phyloP scores from a whole-genome alignment of 1,140 invertebrate genomes.

The Anoplolepis gracilipes region DNA sequence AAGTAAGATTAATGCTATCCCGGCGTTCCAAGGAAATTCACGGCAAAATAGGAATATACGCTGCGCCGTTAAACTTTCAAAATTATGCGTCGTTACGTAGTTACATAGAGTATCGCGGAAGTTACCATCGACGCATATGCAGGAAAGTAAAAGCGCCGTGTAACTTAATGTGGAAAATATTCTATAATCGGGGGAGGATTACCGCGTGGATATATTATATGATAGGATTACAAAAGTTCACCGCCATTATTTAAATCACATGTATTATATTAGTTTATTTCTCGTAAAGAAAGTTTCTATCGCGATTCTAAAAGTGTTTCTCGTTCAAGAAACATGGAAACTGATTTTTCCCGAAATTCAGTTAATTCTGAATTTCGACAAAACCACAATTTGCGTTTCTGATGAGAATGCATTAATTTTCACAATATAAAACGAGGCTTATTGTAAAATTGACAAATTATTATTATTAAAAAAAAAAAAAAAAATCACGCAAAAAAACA shows the following conservation, averaged over 20 bases:
- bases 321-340: neutral
- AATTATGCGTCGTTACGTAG: conserved; percentile 62
- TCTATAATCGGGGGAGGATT: conserved; percentile 33
- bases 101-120: conserved; percentile 58
- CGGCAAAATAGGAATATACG: conserved; percentile 62
- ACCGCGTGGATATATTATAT: neutral
- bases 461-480: conserved; percentile 1
- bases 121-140: conserved; percentile 54
- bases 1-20: conserved; percentile 63
- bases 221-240: conserved; percentile 12
- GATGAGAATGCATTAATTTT: neutral
- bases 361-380: neutral
- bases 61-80: conserved; percentile 57
- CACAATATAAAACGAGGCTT: neutral
- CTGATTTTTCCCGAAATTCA: neutral
- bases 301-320: neutral
- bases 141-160: conserved; percentile 57
- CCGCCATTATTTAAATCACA: neutral
- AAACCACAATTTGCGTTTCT: neutral
- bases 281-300: neutral
- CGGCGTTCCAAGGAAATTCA: conserved; percentile 62
- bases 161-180: conserved; percentile 58
- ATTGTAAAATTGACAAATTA: conserved; percentile 1
- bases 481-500: neutral
- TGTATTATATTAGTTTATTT: neutral